Evolutionary conservation across 1,140 invertebrate species (phyloP).

Genomic region (Zaprionus davidi): DNA sequence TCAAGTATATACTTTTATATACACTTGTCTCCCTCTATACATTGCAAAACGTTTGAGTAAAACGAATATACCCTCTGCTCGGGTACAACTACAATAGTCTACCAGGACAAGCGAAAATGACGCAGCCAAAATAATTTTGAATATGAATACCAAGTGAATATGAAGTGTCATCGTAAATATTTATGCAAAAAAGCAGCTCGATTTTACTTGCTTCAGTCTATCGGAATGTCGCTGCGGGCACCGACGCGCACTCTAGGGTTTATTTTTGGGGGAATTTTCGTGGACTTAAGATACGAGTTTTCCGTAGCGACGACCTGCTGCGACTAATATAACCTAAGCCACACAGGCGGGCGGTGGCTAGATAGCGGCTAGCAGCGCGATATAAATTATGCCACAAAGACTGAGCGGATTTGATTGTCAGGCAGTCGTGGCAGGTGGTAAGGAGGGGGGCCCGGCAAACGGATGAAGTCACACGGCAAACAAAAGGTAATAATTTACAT

Average conservation of each 20-base stretch:
- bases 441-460: slow-evolving; percentile 44
- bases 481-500: slow-evolving; percentile 75
- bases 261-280: slow-evolving; percentile 2
- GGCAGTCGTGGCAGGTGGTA: neutral
- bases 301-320: slow-evolving; percentile 30
- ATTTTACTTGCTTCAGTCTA: neutral
- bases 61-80: neutral
- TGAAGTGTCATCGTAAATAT: slow-evolving; percentile 12
- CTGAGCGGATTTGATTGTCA: slow-evolving; percentile 52
- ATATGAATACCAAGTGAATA: neutral
- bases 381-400: slow-evolving; percentile 69
- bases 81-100: neutral
- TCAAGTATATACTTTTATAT: too few relatives aligned
- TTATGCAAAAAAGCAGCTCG: slow-evolving; percentile 19
- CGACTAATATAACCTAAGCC: slow-evolving; percentile 46
- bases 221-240: slow-evolving; percentile 7
- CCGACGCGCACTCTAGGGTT: neutral
- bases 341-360: slow-evolving; percentile 1
- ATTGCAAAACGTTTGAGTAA: neutral
- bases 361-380: slow-evolving; percentile 46
- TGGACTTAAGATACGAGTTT: slow-evolving; percentile 54
- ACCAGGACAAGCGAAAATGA: slow-evolving; percentile 3
- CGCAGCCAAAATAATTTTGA: neutral
- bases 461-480: slow-evolving; percentile 69
- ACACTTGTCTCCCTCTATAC: neutral